Base-by-base conservation (phyloP, 2,113 vertebrate genomes). In the Plecturocebus donacophilus region DNA sequence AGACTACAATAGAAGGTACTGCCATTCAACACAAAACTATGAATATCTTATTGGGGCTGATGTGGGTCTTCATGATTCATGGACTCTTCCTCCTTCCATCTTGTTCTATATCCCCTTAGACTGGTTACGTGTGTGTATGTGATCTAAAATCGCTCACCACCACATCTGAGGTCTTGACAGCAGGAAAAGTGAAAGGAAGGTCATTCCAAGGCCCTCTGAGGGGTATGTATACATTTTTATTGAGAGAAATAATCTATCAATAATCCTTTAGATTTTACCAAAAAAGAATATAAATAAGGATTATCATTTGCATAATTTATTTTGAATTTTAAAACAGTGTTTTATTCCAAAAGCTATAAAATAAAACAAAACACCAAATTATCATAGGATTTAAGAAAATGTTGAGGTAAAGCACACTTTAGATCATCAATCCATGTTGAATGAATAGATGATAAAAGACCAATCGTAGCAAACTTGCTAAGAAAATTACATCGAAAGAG, bases 251-350 rank as follows among this genome's bases (percentile, higher is more conserved):
- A 21, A 27, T 82, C 5, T 70, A 23, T 92, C 40, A 94, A 25
- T 32, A 64, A 61, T 32, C 54, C 42, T 49, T 95, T 42, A 68
- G 21, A 20, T 81, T 87, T 87, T 40, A 40, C 52, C 14, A 47
- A 21, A 64, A 56, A 76, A 71, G 61, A 83, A 85, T 38, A 45
- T 70, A 94, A n/a, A 35, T 35, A 88, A 88, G 7, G 30, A 10
- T 75, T 66, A 90, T 61, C 12, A 20, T 80, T 80, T 90, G 42
- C 47, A 84, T 27, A 76, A 58, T 76, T 80, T 87, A 87, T 85
- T 91, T 95, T 86, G 40, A 58, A 87, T 82, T 70, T 61, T 88
- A 91, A 83, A 95, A 75, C 56, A 70, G 32, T 58, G 5, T 70
- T 94, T 88, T 68, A 58, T 68, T 47, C 49, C 23, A 38, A 96